Evolutionary conservation across 2,797 vertebrate species (phyloP).

Genomic region (Catostomus latipinnis): DNA sequence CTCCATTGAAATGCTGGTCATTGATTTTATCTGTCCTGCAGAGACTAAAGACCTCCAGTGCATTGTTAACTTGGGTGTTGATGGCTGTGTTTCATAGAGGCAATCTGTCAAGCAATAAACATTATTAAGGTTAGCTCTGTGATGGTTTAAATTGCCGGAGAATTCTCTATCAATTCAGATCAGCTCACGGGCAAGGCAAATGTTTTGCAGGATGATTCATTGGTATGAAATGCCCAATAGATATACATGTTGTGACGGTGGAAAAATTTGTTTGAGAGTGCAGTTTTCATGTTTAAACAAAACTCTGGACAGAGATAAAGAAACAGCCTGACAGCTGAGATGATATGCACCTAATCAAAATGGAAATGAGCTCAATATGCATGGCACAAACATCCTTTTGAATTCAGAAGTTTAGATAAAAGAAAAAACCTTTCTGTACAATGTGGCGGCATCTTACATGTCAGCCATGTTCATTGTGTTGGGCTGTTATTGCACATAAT

Average conservation of each 20-base stretch:
- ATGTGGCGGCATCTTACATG: slow-evolving; percentile 1
- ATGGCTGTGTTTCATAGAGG: slow-evolving; percentile 44
- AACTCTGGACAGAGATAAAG: slow-evolving; percentile 51
- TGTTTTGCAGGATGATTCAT: slow-evolving; percentile 21
- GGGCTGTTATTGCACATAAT: background rate
- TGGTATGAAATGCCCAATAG: slow-evolving; percentile 26
- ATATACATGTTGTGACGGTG: slow-evolving; percentile 39
- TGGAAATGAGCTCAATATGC: slow-evolving; percentile 52
- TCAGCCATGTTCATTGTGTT: slow-evolving; percentile 26
- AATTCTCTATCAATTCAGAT: background rate
- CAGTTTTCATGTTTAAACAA: slow-evolving; percentile 53
- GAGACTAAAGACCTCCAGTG: slow-evolving; percentile 42
- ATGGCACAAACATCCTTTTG: slow-evolving; percentile 26
- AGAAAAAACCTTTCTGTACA: slow-evolving; percentile 18
- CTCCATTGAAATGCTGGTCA: slow-evolving; percentile 18
- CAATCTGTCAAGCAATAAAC: slow-evolving; percentile 47
- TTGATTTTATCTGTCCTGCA: slow-evolving; percentile 36
- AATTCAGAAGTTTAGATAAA: slow-evolving; percentile 46
- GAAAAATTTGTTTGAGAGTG: slow-evolving; percentile 50
- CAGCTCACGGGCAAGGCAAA: slow-evolving; percentile 17
- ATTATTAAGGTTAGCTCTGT: slow-evolving; percentile 50
- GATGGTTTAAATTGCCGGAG: slow-evolving; percentile 24
- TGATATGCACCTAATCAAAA: slow-evolving; percentile 57
- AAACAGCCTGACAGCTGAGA: slow-evolving; percentile 38
- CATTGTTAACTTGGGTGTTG: slow-evolving; percentile 42